Conservation (phyloP, 2,797 vertebrate species). For the Lemur catta region DNA sequence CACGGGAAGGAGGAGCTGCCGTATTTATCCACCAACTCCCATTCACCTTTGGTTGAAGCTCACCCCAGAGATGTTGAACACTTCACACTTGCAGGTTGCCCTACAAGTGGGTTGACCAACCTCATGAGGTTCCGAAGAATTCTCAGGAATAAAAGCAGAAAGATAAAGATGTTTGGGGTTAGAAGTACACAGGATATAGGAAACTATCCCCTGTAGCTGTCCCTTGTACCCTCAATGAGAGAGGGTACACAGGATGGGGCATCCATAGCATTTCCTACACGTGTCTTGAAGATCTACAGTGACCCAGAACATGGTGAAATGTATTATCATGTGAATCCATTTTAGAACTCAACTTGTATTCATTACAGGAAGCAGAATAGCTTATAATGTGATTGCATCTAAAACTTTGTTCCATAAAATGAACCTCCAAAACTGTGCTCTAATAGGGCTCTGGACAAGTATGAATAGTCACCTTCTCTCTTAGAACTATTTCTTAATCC, state of each 20-base stretch:
- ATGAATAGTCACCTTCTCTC: background rate
- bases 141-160: background rate
- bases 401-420: conserved; percentile 28
- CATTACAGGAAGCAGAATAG: background rate
- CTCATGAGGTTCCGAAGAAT: background rate
- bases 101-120: background rate
- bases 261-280: background rate
- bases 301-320: background rate
- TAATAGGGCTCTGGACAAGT: background rate
- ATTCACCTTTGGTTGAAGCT: background rate
- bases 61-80: background rate
- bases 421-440: background rate
- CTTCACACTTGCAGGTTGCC: background rate
- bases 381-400: background rate
- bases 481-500: conserved; percentile 7
- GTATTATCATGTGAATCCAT: background rate
- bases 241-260: fast-evolving
- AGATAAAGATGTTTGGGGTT: background rate
- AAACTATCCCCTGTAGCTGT: background rate
- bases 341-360: background rate
- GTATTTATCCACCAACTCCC: background rate
- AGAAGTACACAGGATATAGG: background rate
- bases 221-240: background rate
- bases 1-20: background rate
- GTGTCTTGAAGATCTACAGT: background rate